Conservation (phyloP, 2,113 vertebrate genomes). For the Rhinolophus ferrumequinum region DNA sequence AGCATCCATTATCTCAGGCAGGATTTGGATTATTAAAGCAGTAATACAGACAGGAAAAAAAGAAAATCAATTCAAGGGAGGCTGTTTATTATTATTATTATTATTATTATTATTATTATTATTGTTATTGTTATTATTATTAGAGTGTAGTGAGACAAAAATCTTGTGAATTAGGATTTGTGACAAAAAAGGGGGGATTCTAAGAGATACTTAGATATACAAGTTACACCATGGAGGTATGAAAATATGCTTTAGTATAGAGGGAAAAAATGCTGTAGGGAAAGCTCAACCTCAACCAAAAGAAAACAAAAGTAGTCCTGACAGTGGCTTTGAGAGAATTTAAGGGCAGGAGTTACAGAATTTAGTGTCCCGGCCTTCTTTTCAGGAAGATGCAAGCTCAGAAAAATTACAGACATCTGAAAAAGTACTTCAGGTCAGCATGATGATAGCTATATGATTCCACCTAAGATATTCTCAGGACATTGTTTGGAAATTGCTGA, state of each 20-base stretch:
- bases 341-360: not conserved
- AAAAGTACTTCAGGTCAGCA: not conserved
- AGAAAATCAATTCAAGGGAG: slow-evolving; percentile 10
- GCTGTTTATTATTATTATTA: not conserved
- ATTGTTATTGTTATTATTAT: not conserved
- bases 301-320: not conserved
- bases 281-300: slow-evolving; percentile 10
- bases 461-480: not conserved
- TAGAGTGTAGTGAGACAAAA: slow-evolving; percentile 16
- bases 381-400: not conserved
- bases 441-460: not conserved
- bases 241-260: not conserved
- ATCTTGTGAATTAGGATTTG: slow-evolving; percentile 41
- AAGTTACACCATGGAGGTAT: not conserved
- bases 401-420: not conserved
- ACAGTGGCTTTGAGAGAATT: slow-evolving; percentile 5
- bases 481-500: not conserved
- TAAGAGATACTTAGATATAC: not conserved
- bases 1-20: slow-evolving; percentile 50
- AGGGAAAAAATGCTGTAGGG: not conserved
- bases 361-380: not conserved
- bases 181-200: not conserved
- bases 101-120: too few relatives aligned
- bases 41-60: slow-evolving; percentile 42
- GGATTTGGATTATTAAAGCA: slow-evolving; percentile 63